Evolutionary conservation across 2,888 invertebrate species (phyloP), one percentile per base, ranked within the genome.

Genomic region (Lasioglossum malachurum): DNA sequence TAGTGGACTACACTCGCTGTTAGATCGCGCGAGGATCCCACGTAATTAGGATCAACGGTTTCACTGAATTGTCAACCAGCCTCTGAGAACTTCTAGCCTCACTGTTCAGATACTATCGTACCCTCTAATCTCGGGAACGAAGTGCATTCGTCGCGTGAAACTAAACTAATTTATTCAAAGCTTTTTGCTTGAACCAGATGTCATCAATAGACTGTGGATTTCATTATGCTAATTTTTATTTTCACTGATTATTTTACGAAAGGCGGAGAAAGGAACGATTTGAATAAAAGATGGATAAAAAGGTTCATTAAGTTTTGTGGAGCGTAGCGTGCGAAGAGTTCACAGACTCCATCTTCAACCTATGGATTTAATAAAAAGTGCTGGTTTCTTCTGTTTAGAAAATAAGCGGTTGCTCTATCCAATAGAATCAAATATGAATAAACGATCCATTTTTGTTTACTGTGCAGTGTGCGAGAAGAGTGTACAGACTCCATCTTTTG

Each of bases 21-120:
- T 35, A 67, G 19, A n/a, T 78, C 69, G 19, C 60, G 41, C n/a
- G 53, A n/a, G 53, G 23, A 82, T 64, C 60, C 60, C 44, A 27
- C 23, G 69, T 76, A 85, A 87, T 85, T 81, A 78, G 23, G 38
- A 69, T 72, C 72, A 64, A 19, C 82, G 83, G 87, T 90, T 88
- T 82, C 77, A 80, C 80, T 73, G 75, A 85, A 84, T 86, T 80
- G 75, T 82, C 75, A 76, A 78, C 69, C 35, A 49, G 76, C 23
- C 72, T 4, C 57, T 14, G 10, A 69, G 44, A 23, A 2, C 3
- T 46, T 23, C 2, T 3, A 8, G n/a, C 57, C 53, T n/a, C 53
- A 3, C 23, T 23, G 53, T 53, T 53, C 23, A 53, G 23, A 23
- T 7, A 4, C 57, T 60, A 53, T 76, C 76, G n/a, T 19, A 31